Evolutionary conservation across 2,113 vertebrate species (phyloP).

Genomic region (Odontesthes bonariensis): DNA sequence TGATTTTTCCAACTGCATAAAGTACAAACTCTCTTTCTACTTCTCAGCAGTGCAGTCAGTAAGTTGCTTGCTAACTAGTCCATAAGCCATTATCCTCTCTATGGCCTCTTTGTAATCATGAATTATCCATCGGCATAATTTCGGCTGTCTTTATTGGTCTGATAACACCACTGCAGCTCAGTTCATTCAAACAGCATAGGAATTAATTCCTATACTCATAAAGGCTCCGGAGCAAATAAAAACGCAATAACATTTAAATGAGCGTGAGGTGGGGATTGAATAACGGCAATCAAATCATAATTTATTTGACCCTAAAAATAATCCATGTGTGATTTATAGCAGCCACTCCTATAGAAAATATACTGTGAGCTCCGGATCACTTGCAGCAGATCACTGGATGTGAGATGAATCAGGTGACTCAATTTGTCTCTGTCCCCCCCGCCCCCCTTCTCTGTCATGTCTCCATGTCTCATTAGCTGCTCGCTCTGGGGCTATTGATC

Average conservation of each 20-base stretch:
- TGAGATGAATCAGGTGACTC: constrained; percentile 37
- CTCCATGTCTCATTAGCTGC: constrained; percentile 62
- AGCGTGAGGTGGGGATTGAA: constrained; percentile 15
- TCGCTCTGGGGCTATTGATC: constrained; percentile 65
- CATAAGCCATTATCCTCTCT: constrained; percentile 19
- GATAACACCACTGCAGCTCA: constrained; percentile 5
- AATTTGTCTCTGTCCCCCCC: constrained; percentile 14
- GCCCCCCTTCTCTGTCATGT: constrained; percentile 26
- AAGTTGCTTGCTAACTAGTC: constrained; percentile 18
- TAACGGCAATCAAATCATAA: constrained; percentile 30
- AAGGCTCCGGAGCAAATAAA: constrained; percentile 14
- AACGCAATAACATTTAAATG: constrained; percentile 40
- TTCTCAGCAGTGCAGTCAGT: background rate
- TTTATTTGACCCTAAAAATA: constrained; percentile 26
- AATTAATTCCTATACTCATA: too few species aligned
- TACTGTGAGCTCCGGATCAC: constrained; percentile 11
- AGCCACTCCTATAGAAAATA: background rate
- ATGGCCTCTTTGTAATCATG: constrained; percentile 23
- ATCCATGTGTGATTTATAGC: constrained; percentile 30
- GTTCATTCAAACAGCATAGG: constrained; percentile 8
- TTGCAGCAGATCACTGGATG: constrained; percentile 13
- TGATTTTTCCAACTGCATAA: background rate
- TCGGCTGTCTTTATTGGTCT: constrained; percentile 35
- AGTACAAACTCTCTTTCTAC: constrained; percentile 7
- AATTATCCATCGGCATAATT: constrained; percentile 23